These are phyloP conservation scores for Metopolophium dirhodum DNA, from an alignment of 1,140 invertebrate species.

Conservation along the genomic window DNA sequence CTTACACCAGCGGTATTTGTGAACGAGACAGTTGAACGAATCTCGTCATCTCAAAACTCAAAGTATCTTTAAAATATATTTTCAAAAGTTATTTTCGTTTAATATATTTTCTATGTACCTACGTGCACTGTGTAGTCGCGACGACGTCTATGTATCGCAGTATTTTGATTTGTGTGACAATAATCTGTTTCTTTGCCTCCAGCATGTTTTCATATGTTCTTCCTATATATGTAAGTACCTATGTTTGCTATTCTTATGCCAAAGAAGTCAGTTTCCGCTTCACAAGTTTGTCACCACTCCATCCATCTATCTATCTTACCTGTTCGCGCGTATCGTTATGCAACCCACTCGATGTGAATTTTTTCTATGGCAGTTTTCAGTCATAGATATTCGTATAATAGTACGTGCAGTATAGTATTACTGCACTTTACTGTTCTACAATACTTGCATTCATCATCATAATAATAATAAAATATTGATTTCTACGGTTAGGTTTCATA, in stretches of 20 bases:
- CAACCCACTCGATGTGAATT: not conserved
- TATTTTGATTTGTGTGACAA: not conserved
- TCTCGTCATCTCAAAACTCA: not conserved
- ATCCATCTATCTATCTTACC: not conserved
- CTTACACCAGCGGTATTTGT: no score
- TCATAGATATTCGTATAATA: slow-evolving; percentile 16
- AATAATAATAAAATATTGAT: slow-evolving; percentile 24
- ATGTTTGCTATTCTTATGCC: not conserved
- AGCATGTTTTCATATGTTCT: not conserved
- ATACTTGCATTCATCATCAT: not conserved
- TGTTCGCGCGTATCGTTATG: slow-evolving; percentile 11
- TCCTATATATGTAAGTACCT: not conserved
- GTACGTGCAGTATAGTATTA: not conserved
- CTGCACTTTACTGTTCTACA: slow-evolving; percentile 8
- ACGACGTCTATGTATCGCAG: not conserved
- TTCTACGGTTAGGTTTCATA: slow-evolving; percentile 36
- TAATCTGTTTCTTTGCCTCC: not conserved
- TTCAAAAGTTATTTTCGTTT: not conserved
- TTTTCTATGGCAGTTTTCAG: not conserved
- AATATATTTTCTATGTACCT: not conserved
- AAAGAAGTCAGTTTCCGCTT: slow-evolving; percentile 15
- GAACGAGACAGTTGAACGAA: not conserved
- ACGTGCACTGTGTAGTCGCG: not conserved
- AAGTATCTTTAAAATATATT: not conserved
- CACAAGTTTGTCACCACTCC: not conserved